Base-by-base conservation (phyloP, 2,113 vertebrate species). In the Regulus satrapa region DNA sequence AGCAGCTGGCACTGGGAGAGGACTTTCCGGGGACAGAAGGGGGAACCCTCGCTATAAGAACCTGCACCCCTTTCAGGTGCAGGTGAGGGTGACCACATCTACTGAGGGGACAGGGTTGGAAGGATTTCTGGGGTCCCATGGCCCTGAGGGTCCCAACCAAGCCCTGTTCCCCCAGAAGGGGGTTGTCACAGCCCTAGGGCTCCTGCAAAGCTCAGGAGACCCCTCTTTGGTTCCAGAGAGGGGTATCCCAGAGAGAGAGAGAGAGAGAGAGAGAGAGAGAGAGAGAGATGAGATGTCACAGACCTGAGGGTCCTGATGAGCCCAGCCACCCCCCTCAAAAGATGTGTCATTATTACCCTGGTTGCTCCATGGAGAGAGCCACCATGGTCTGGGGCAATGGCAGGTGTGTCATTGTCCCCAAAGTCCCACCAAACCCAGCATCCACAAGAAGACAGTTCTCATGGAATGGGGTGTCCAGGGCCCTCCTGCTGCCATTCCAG, bases 1-100 rank as follows among this genome's bases (percentile, higher is more conserved):
- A 96, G 97, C 73, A 99, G 93, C 12, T n/a, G 90, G 63, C 98
- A 98, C 3, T 98, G 96, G 6, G 97, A 98, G 32, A 95, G 93
- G 72, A 98, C 98, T 96, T 98, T 98, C 91, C 99, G 99, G 87
- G 28, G 23, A 34, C 9, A 52, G 32, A 64, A 80, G 8, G 2
- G 12, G 19, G 7, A 49, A 6, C 25, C 20, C 8, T 52, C 1
- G 0, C 4, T 4, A 34, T 52, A 86, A 62, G 40, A 24, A 13
- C 11, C 8, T 8, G 18, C 6, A 31, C 5, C 5, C 6, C 18
- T 19, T 41, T 23, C 23, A 26, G 18, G n/a, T n/a, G n/a, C n/a
- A n/a, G n/a, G n/a, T n/a, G n/a, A n/a, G n/a, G 15, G 40, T 64
- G 25, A 58, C 9, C 34, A 26, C 12, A n/a, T 12, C 25, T 52